Base-by-base conservation (phyloP, 2,888 invertebrate genomes). In the Drosophila kokeensis region DNA sequence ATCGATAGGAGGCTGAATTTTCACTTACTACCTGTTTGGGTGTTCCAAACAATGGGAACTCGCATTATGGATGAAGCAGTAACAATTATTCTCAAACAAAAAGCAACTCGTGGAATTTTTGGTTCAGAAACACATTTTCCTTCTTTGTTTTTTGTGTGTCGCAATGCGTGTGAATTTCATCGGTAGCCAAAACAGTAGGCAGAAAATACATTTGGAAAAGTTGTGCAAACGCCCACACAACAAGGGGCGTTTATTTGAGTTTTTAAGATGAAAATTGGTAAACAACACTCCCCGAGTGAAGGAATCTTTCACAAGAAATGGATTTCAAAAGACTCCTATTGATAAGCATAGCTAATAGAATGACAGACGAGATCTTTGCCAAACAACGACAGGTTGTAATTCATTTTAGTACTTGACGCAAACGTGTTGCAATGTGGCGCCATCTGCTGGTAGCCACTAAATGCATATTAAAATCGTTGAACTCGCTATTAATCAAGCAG, bases 181-280 rank as follows among this genome's bases (percentile, higher is more conserved):
- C 67, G 53, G 53, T 70, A 71, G 75, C 69, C 40, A 59, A 45
- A 78, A 52, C 38, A 32, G 45, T 48, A 36, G 48, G 29, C 11
- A 27, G 32, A 54, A 68, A 60, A 76, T 64, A 67, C 55, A 83
- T 72, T 80, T 76, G 52, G 71, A 59, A 71, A 67, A 69, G 36
- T 69, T 79, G 64, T 42, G 72, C 60, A 53, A 79, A 84, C 88
- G 84, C 89, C 89, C 77, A 85, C 88, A 89, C 81, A 80, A 77
- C 81, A 75, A 72, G 34, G 10, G 73, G 60, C 49, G 73, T 73
- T 63, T 69, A 53, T 71, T 68, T 58, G 40, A 11, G 42, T 38
- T 54, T 48, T 34, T 53, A 36, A 36, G 30, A 42, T 45, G 53
- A 60, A 68, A 65, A 58, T 55, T 45, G 45, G 21, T 40, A 38